Evolutionary conservation across 1,140 invertebrate genomes (phyloP).

Genomic region (Triops longicaudatus): DNA sequence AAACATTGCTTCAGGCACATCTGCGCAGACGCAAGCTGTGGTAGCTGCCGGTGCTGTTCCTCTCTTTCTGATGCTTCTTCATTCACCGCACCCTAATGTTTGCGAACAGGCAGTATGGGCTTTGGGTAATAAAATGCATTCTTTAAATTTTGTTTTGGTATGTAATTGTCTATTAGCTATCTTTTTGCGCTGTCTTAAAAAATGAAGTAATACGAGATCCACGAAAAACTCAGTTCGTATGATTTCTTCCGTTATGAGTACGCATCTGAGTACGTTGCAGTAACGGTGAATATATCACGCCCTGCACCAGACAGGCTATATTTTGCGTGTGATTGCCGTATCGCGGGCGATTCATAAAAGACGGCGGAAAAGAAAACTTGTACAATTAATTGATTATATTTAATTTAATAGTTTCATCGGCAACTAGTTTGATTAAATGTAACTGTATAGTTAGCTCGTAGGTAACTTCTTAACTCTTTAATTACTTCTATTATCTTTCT

Average conservation of each 20-base stretch:
- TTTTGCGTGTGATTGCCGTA: no score
- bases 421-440: no score
- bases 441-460: no score
- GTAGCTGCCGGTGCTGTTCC: slow-evolving; percentile 91
- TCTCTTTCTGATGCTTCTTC: slow-evolving; percentile 78
- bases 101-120: slow-evolving; percentile 99
- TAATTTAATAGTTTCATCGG: no score
- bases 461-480: no score
- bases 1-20: slow-evolving; percentile 97
- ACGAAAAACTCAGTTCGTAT: no score
- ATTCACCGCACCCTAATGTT: slow-evolving; percentile 91
- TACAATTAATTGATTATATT: no score
- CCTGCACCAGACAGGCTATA: background rate
- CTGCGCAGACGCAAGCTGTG: slow-evolving; percentile 90
- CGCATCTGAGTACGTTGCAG: no score
- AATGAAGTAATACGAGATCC: background rate
- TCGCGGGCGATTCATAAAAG: no score
- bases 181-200: background rate
- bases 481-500: no score
- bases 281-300: background rate
- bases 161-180: slow-evolving; percentile 19
- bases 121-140: slow-evolving; percentile 52
- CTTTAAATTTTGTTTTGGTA: background rate
- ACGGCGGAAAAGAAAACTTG: no score
- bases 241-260: no score